A percentile compares a stretch with the other conserved stretches of the same genome.
Evolutionary conservation across 2,888 invertebrate species (phyloP).

Genomic region (Thelaira solivaga): DNA sequence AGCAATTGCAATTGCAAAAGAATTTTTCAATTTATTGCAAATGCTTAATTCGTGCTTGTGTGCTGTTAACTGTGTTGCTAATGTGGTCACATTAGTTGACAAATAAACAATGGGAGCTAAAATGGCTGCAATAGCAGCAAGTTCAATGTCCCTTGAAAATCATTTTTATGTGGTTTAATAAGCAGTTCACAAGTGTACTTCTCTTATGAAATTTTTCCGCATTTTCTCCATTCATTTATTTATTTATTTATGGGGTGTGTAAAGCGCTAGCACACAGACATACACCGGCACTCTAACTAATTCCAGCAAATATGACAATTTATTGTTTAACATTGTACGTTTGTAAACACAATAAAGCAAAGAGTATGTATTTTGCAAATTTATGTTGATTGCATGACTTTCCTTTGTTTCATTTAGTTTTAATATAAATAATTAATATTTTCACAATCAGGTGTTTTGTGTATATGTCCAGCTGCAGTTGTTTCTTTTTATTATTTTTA

Average conservation of each 20-base stretch:
- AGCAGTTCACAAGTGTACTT: conserved; percentile 37
- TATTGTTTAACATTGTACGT: conserved; percentile 10
- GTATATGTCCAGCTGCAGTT: conserved; percentile 23
- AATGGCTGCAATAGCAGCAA: conserved; percentile 8
- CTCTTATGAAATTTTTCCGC: neutral
- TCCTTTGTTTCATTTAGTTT: conserved; percentile 46
- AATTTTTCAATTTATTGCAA: conserved; percentile 6
- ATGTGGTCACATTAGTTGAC: conserved; percentile 61
- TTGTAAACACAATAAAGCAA: too few species aligned
- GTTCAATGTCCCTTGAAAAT: conserved; percentile 60
- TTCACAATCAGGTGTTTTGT: conserved; percentile 61
- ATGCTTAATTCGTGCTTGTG: neutral
- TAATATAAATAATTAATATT: conserved; percentile 52
- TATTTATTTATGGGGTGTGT: conserved; percentile 1
- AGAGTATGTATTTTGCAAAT: conserved; percentile 35
- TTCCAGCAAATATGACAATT: conserved; percentile 35
- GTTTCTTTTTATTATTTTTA: neutral
- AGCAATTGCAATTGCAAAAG: conserved; percentile 34
- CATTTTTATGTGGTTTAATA: conserved; percentile 41
- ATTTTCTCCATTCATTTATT: neutral
- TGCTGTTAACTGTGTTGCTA: conserved; percentile 58
- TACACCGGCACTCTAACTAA: neutral
- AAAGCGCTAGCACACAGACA: neutral
- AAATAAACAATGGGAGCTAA: conserved; percentile 39
- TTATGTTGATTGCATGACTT: conserved; percentile 60